Conservation (phyloP, 2,888 invertebrate genomes). For the Melitaea athalia region DNA sequence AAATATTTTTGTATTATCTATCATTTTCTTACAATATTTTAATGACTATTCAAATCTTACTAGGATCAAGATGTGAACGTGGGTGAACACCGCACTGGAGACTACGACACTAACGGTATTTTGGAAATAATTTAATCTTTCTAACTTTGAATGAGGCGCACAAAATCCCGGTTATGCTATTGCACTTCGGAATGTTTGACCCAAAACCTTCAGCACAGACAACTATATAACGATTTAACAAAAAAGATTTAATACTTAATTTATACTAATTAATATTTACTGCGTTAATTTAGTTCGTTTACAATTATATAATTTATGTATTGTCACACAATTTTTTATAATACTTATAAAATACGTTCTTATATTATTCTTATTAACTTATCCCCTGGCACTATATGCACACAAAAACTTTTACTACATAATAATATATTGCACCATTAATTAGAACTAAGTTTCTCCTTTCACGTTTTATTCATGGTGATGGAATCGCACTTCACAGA, state of each 20-base stretch:
- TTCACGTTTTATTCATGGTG: constrained; percentile 34
- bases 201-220: constrained; percentile 29
- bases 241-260: not conserved
- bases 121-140: constrained; percentile 7
- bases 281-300: not conserved
- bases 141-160: constrained; percentile 20
- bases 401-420: constrained; percentile 19
- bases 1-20: not conserved
- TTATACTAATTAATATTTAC: not conserved
- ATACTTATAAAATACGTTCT: constrained; percentile 1
- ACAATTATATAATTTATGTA: not conserved
- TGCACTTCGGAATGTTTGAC: constrained; percentile 40
- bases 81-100: constrained; percentile 54
- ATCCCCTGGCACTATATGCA: constrained; percentile 25
- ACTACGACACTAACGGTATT: constrained; percentile 64
- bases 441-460: constrained; percentile 15
- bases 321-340: not conserved
- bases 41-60: not conserved
- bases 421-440: constrained; percentile 21
- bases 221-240: not conserved
- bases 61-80: constrained; percentile 66
- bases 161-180: constrained; percentile 19
- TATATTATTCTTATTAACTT: not conserved
- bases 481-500: constrained; percentile 39
- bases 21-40: not conserved